Evolutionary conservation across 2,113 vertebrate species (phyloP).

Genomic region (Barnardius zonarius): DNA sequence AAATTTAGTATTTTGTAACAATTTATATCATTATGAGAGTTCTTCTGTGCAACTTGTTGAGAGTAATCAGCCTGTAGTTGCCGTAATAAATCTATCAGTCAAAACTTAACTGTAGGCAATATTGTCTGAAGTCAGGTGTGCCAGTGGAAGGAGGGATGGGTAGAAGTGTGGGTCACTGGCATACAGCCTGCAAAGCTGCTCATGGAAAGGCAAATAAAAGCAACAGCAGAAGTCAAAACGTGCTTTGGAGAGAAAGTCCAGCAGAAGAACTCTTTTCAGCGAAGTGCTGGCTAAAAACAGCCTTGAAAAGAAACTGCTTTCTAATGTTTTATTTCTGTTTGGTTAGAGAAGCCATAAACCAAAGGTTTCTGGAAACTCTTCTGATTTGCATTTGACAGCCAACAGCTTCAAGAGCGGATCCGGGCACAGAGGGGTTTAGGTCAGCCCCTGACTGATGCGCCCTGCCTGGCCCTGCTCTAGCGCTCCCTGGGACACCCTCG

Average conservation of each 20-base stretch:
- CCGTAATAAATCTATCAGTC: background rate
- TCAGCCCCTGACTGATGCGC: background rate
- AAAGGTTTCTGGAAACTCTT: background rate
- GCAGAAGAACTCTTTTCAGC: background rate
- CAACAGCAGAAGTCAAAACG: background rate
- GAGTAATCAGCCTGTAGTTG: background rate
- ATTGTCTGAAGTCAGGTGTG: background rate
- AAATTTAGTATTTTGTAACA: background rate
- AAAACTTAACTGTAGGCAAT: background rate
- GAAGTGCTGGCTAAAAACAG: background rate
- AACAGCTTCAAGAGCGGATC: background rate
- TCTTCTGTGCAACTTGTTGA: background rate
- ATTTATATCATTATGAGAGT: background rate
- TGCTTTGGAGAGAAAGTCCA: background rate
- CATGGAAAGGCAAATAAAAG: background rate
- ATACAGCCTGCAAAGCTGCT: background rate
- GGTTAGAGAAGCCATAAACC: background rate
- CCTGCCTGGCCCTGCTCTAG: background rate
- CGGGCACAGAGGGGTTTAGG: background rate
- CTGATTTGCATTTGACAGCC: background rate
- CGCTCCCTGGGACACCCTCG: too few species aligned
- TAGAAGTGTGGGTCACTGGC: background rate
- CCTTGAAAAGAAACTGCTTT: background rate
- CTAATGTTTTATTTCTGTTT: background rate
- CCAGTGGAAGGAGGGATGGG: background rate